Conservation (phyloP, 64 coral and sea anemone genomes). For the Stylophora pistillata region DNA sequence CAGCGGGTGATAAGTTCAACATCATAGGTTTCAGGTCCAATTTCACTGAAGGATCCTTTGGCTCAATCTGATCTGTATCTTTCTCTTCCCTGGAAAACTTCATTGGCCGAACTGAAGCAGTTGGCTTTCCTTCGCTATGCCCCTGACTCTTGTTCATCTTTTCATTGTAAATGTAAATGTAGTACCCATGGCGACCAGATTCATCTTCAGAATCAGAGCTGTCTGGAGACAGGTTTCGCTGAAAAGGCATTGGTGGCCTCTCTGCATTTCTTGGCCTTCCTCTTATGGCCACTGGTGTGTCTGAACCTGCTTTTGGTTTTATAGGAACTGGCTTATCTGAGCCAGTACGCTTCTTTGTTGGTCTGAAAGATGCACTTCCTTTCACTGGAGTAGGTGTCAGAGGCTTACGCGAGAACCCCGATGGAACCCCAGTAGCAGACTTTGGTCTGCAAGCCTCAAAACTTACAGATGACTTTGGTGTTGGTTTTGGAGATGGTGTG, state of each 20-base stretch:
- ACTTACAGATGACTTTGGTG: conserved; percentile 39
- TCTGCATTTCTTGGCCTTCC: conserved; percentile 17
- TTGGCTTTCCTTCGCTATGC: conserved; percentile 66
- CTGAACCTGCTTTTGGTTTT: conserved; percentile 69
- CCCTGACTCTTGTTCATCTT: conserved; percentile 50
- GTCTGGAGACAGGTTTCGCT: not conserved
- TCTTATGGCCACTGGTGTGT: conserved; percentile 58
- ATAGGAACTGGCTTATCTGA: conserved; percentile 91
- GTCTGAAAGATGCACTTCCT: conserved; percentile 29
- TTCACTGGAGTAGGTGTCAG: conserved; percentile 63
- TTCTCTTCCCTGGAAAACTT: conserved; percentile 58
- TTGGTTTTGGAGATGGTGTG: conserved; percentile 34
- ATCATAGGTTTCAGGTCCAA: conserved; percentile 78
- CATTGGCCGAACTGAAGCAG: conserved; percentile 86
- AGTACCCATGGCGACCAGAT: conserved; percentile 67
- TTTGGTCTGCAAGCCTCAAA: conserved; percentile 60
- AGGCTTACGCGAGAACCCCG: conserved; percentile 63
- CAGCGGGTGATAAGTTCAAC: conserved; percentile 39
- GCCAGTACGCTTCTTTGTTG: conserved; percentile 53
- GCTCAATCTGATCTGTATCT: conserved; percentile 33
- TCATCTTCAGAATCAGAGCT: conserved; percentile 44
- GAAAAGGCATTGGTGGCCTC: not conserved
- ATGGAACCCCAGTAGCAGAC: conserved; percentile 56
- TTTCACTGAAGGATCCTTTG: conserved; percentile 16
- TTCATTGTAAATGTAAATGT: conserved; percentile 83